phyloP scores from a whole-genome alignment of 2,888 invertebrate species.

The Acleris holmiana region DNA sequence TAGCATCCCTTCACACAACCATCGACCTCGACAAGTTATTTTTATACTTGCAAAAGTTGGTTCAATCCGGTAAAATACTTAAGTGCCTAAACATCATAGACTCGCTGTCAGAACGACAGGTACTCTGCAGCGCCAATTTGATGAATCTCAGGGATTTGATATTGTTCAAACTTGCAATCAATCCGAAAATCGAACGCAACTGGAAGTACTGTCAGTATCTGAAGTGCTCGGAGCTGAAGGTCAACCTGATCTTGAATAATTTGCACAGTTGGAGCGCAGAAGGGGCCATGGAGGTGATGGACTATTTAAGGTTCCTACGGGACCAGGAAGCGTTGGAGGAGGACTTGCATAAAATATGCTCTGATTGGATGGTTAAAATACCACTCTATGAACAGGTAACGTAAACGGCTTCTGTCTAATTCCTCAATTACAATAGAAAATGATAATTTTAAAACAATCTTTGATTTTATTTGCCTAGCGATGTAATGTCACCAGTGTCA shows the following conservation, averaged over 20 bases:
- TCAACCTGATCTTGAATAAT: conserved; percentile 81
- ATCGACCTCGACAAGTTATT: conserved; percentile 80
- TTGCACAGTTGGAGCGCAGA: conserved; percentile 83
- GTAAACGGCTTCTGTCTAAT: not conserved
- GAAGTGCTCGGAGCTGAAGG: conserved; percentile 76
- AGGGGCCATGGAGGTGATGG: conserved; percentile 80
- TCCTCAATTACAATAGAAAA: too few relatives aligned
- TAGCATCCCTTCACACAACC: conserved; percentile 85
- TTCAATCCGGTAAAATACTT: conserved; percentile 73
- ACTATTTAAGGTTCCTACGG: conserved; percentile 74
- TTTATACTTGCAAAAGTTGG: conserved; percentile 72
- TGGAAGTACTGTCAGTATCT: conserved; percentile 82
- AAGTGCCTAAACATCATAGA: conserved; percentile 82
- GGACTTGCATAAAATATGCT: conserved; percentile 73
- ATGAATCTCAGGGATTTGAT: conserved; percentile 84
- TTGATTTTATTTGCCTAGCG: too few relatives aligned
- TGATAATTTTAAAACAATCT: not conserved
- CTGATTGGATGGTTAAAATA: conserved; percentile 85
- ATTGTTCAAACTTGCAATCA: conserved; percentile 83
- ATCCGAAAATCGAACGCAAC: conserved; percentile 71
- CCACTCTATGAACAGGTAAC: conserved; percentile 86
- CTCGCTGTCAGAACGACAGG: conserved; percentile 83
- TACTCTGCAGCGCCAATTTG: conserved; percentile 79
- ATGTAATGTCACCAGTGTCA: too few relatives aligned
- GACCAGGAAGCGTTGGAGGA: conserved; percentile 71